Percentiles rank a stretch among this genome's conserved stretches.
These are phyloP conservation scores for Ptychobarbus kaznakovi DNA, from an alignment of 2,797 vertebrate species.

Conservation along the genomic window DNA sequence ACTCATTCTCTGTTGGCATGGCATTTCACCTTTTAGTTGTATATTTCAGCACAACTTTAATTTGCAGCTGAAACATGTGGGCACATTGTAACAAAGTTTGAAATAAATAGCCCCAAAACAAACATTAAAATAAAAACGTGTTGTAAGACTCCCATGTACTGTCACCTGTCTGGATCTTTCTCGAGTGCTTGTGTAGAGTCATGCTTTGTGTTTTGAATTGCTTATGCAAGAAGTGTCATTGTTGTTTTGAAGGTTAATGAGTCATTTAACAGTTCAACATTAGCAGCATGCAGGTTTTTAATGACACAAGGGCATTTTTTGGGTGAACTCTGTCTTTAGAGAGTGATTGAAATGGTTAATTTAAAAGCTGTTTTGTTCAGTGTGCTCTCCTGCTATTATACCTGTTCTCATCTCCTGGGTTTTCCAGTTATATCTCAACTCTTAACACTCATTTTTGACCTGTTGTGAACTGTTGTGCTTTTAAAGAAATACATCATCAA, in stretches of 20 bases:
- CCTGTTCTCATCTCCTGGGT: conserved; percentile 47
- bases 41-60: too few species aligned
- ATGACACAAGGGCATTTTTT: conserved; percentile 49
- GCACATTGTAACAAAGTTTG: not conserved
- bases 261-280: not conserved
- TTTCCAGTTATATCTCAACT: conserved; percentile 58
- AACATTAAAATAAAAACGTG: not conserved
- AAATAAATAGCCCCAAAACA: not conserved
- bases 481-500: conserved; percentile 69
- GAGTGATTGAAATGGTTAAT: not conserved
- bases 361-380: conserved; percentile 6
- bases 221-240: not conserved
- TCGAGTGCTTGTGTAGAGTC: not conserved
- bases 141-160: not conserved
- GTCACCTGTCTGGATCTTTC: not conserved
- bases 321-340: not conserved
- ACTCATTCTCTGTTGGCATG: too few species aligned
- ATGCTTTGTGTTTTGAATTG: not conserved
- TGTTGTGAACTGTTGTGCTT: conserved; percentile 66
- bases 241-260: not conserved
- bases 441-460: conserved; percentile 28
- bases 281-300: conserved; percentile 53
- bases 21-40: too few species aligned
- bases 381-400: not conserved
- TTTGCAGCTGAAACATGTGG: too few species aligned